Conservation (phyloP, 2,888 invertebrate species). For the Byasa hedistus region DNA sequence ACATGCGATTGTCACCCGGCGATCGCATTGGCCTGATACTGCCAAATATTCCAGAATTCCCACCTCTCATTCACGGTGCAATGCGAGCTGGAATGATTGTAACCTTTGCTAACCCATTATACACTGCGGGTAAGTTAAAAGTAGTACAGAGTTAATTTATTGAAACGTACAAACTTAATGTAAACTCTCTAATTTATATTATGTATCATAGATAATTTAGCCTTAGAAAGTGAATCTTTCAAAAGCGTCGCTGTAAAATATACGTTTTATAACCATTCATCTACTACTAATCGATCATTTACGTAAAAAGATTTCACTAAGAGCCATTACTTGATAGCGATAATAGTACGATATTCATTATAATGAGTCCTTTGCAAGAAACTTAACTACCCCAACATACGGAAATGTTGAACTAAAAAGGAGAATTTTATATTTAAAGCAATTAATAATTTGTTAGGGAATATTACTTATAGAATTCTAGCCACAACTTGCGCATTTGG, state of each 20-base stretch:
- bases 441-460: background rate
- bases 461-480: background rate
- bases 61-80: conserved; percentile 83
- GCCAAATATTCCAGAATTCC: conserved; percentile 86
- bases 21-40: conserved; percentile 83
- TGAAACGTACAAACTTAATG: background rate
- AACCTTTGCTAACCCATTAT: conserved; percentile 85
- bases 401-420: too few relatives aligned
- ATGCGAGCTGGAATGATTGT: conserved; percentile 83
- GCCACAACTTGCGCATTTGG: background rate
- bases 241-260: too few relatives aligned
- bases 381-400: too few relatives aligned
- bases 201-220: too few relatives aligned
- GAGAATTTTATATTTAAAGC: background rate
- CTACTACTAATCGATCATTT: too few relatives aligned
- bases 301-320: too few relatives aligned
- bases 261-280: too few relatives aligned
- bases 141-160: background rate
- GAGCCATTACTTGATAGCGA: too few relatives aligned
- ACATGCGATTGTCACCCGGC: conserved; percentile 79
- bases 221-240: too few relatives aligned
- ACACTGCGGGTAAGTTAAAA: conserved; percentile 79
- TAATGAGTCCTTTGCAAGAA: too few relatives aligned
- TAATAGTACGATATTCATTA: too few relatives aligned
- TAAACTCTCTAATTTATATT: too few relatives aligned